A percentile compares a stretch with the other conserved stretches of the same genome.
phyloP scores from a whole-genome alignment of 92 coral and sea anemone genomes.

The Scolanthus callimorphus region DNA sequence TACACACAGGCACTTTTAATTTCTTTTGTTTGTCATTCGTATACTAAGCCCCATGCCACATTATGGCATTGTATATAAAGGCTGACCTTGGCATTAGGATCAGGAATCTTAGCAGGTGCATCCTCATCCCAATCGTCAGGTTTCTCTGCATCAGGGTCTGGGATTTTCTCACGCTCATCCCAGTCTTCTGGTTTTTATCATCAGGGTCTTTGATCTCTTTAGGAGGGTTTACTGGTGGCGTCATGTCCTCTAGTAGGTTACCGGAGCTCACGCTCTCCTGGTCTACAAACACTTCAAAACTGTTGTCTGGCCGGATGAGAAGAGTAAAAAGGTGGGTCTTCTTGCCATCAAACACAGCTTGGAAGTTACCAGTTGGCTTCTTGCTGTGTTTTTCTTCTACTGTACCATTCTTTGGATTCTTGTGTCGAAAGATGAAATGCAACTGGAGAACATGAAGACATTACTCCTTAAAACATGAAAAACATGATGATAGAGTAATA shows the following conservation, averaged over 20 bases:
- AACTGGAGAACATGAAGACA: constrained; percentile 52
- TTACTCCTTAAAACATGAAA: no score
- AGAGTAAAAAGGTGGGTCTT: constrained; percentile 91
- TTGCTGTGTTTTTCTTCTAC: constrained; percentile 96
- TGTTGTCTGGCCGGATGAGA: constrained; percentile 81
- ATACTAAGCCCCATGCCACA: no score
- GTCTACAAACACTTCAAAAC: constrained; percentile 87
- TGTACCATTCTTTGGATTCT: constrained; percentile 79
- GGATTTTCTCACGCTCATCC: constrained; percentile 99
- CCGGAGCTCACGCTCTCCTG: constrained; percentile 79
- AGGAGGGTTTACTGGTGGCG: constrained; percentile 93
- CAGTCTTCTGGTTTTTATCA: constrained; percentile 93
- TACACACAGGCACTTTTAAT: no score
- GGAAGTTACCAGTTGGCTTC: constrained; percentile 96
- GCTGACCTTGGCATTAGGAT: constrained; percentile 79
- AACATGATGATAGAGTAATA: no score
- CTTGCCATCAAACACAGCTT: constrained; percentile 95
- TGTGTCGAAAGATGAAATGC: constrained; percentile 97
- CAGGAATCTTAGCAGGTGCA: constrained; percentile 92
- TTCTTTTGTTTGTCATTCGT: no score
- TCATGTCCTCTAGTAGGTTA: constrained; percentile 79
- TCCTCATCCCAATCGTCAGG: constrained; percentile 99
- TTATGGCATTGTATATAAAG: no score
- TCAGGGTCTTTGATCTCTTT: constrained; percentile 90
- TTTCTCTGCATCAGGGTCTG: constrained; percentile 97